phyloP scores from a whole-genome alignment of 2,888 invertebrate genomes.

The Neoaliturus tenellus region DNA sequence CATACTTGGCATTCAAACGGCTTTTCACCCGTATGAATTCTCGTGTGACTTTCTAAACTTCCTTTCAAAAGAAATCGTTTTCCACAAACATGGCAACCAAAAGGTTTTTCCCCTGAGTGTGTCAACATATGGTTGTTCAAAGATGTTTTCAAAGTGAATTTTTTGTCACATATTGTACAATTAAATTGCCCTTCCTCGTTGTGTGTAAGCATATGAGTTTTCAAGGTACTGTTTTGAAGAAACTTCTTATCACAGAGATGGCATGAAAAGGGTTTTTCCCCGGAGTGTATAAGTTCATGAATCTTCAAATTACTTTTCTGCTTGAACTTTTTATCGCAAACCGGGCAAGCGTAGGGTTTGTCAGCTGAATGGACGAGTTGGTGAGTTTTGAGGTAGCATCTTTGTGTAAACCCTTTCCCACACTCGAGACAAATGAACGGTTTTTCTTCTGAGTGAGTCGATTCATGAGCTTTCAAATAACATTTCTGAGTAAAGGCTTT shows the following conservation, averaged over 20 bases:
- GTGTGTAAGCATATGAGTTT: constrained; percentile 46
- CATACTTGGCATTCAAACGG: constrained; percentile 53
- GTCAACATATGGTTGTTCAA: constrained; percentile 40
- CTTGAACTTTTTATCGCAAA: constrained; percentile 40
- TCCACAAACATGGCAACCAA: constrained; percentile 38
- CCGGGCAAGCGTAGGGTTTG: constrained; percentile 36
- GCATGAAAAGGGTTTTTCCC: constrained; percentile 51
- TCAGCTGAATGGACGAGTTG: constrained; percentile 39
- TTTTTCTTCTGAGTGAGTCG: constrained; percentile 40
- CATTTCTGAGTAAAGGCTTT: constrained; percentile 48
- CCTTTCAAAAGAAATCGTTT: constrained; percentile 43
- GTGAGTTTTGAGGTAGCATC: constrained; percentile 45
- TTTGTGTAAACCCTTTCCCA: constrained; percentile 45
- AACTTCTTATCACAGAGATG: constrained; percentile 41
- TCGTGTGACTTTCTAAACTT: constrained; percentile 45
- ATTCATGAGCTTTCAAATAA: constrained; percentile 47
- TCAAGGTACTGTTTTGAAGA: constrained; percentile 43
- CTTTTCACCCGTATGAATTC: constrained; percentile 54
- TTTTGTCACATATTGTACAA: constrained; percentile 44
- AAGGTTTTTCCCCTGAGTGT: constrained; percentile 53
- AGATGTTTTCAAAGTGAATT: constrained; percentile 33
- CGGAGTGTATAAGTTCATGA: constrained; percentile 45
- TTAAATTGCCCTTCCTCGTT: constrained; percentile 28
- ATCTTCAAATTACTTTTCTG: constrained; percentile 50
- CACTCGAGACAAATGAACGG: constrained; percentile 46